Evolutionary conservation across 2,888 invertebrate species (phyloP).

Genomic region (Kryphioiulus occultus): DNA sequence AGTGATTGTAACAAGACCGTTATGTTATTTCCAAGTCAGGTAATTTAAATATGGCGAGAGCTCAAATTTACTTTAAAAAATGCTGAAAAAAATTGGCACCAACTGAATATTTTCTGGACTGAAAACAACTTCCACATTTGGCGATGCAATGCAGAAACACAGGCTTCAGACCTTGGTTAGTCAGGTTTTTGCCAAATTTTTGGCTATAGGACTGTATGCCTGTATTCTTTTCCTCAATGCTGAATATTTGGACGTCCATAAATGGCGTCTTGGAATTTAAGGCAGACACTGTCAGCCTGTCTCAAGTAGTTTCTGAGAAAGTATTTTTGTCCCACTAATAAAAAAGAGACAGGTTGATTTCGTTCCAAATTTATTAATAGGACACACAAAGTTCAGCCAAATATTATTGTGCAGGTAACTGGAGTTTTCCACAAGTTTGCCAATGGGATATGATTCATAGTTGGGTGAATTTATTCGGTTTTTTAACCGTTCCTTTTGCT

Average conservation of each 20-base stretch:
- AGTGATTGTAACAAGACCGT: not conserved
- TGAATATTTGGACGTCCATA: too few relatives aligned
- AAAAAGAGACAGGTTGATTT: too few relatives aligned
- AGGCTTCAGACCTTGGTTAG: not conserved
- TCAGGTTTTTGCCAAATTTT: not conserved
- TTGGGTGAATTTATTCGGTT: not conserved
- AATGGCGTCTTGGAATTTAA: too few relatives aligned
- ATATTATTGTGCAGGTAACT: not conserved
- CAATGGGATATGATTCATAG: not conserved
- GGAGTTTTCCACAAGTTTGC: not conserved
- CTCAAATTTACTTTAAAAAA: not conserved
- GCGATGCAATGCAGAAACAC: not conserved
- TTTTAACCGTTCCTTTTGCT: not conserved
- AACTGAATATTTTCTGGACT: not conserved
- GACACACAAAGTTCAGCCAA: too few relatives aligned
- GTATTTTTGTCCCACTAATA: too few relatives aligned
- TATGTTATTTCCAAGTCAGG: not conserved
- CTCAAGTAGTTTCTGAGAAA: too few relatives aligned
- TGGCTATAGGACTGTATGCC: not conserved
- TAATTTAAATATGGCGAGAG: not conserved
- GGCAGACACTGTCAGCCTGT: too few relatives aligned
- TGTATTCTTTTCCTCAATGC: not conserved
- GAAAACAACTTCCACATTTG: not conserved
- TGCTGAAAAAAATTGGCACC: not conserved
- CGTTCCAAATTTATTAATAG: too few relatives aligned